These are phyloP conservation scores for Cybosia mesomella DNA, from an alignment of 2,888 invertebrate genomes.

Conservation along the genomic window DNA sequence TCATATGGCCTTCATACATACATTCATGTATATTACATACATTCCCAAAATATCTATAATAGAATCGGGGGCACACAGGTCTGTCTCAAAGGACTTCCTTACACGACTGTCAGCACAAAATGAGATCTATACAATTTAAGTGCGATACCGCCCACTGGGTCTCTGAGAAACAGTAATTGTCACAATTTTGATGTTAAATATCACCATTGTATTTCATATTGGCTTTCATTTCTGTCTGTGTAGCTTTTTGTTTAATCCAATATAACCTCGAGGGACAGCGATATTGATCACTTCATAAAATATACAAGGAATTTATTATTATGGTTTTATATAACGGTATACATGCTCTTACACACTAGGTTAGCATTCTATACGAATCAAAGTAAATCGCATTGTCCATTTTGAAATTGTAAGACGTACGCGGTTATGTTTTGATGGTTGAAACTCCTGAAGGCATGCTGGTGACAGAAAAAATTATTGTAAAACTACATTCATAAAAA, in stretches of 20 bases:
- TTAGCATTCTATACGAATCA: background rate
- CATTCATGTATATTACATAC: background rate
- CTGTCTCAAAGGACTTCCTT: conserved; percentile 42
- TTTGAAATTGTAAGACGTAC: background rate
- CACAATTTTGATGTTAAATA: conserved; percentile 39
- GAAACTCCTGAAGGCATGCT: no score
- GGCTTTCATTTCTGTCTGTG: conserved; percentile 6
- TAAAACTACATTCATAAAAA: no score
- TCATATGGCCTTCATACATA: conserved; percentile 11
- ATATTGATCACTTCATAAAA: background rate
- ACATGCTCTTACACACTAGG: background rate
- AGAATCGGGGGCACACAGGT: conserved; percentile 21
- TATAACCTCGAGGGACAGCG: background rate
- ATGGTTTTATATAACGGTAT: background rate
- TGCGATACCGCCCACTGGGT: conserved; percentile 34
- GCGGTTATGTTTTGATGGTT: background rate
- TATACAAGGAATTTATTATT: conserved; percentile 1
- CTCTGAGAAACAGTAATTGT: conserved; percentile 39
- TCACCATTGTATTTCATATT: conserved; percentile 18
- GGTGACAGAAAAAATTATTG: no score
- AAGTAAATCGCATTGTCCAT: background rate
- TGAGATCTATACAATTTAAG: conserved; percentile 47
- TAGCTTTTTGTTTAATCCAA: background rate
- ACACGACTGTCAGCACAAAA: conserved; percentile 31
- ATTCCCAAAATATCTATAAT: conserved; percentile 32